phyloP scores from a whole-genome alignment of 2,113 vertebrate genomes.

The Ptilorrhoa leucosticta region DNA sequence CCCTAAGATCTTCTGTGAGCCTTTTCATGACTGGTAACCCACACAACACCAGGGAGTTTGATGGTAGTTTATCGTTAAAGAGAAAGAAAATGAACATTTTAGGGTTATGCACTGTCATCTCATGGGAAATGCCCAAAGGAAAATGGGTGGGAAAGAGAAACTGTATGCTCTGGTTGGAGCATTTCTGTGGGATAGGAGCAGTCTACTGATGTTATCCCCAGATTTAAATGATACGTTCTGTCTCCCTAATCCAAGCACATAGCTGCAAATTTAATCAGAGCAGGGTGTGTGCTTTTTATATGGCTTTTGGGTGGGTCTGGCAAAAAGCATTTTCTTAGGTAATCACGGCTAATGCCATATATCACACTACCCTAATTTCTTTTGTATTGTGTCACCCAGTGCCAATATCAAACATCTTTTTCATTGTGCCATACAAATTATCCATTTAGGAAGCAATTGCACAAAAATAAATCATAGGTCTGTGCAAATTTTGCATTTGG shows the following conservation, averaged over 20 bases:
- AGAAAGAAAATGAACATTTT: background rate
- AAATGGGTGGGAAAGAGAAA: background rate
- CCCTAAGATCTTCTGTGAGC: background rate
- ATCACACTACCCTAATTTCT: background rate
- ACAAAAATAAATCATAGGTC: background rate
- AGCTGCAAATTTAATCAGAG: conserved; percentile 6
- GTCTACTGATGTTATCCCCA: background rate
- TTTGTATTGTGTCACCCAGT: background rate
- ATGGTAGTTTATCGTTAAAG: background rate
- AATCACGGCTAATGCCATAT: background rate
- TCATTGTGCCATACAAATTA: background rate
- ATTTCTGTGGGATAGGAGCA: background rate
- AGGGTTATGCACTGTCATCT: background rate
- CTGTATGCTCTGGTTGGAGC: background rate
- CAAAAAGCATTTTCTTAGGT: background rate
- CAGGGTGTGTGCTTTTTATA: background rate
- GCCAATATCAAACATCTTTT: background rate
- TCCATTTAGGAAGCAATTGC: background rate
- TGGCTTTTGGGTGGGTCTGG: background rate
- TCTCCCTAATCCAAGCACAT: background rate
- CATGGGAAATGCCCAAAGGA: background rate
- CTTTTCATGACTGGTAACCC: background rate
- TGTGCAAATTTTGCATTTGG: background rate
- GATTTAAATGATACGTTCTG: background rate
- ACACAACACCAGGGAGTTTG: background rate